Percentiles rank a stretch among this genome's conserved stretches.
These are phyloP conservation scores for Diabrotica virgifera DNA, from an alignment of 1,140 invertebrate species.

Conservation along the genomic window DNA sequence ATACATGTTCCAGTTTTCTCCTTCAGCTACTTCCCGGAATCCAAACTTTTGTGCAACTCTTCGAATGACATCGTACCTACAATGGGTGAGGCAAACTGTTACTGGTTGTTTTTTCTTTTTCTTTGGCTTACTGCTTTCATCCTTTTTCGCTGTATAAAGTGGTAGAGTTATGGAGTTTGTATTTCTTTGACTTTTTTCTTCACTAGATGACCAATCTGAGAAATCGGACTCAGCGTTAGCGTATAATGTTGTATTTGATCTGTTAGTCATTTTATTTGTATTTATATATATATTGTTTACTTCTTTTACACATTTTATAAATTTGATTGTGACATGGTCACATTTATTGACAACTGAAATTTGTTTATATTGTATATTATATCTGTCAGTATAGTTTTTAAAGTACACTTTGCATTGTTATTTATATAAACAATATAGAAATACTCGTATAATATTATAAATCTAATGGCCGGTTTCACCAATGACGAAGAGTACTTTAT, in stretches of 20 bases:
- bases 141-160: slow-evolving; percentile 9
- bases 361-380: neutral
- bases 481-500: too few relatives aligned
- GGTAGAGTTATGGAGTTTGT: neutral
- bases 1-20: slow-evolving; percentile 82
- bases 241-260: slow-evolving; percentile 32
- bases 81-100: slow-evolving; percentile 69
- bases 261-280: slow-evolving; percentile 26
- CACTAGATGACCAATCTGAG: slow-evolving; percentile 32
- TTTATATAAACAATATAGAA: too few relatives aligned
- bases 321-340: slow-evolving; percentile 11
- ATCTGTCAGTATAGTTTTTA: neutral
- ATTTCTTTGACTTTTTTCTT: slow-evolving; percentile 20
- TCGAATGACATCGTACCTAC: slow-evolving; percentile 70
- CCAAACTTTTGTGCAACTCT: slow-evolving; percentile 68
- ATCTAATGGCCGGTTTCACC: too few relatives aligned
- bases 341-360: slow-evolving; percentile 8
- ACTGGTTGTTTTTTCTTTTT: slow-evolving; percentile 38
- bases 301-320: slow-evolving; percentile 17
- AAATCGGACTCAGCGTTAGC: slow-evolving; percentile 30
- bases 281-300: slow-evolving; percentile 7
- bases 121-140: slow-evolving; percentile 11
- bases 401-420: neutral
- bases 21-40: slow-evolving; percentile 75
- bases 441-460: too few relatives aligned